Evolutionary conservation across 2,888 invertebrate species (phyloP), one percentile per base, ranked within the genome.

Genomic region (Mantis religiosa): DNA sequence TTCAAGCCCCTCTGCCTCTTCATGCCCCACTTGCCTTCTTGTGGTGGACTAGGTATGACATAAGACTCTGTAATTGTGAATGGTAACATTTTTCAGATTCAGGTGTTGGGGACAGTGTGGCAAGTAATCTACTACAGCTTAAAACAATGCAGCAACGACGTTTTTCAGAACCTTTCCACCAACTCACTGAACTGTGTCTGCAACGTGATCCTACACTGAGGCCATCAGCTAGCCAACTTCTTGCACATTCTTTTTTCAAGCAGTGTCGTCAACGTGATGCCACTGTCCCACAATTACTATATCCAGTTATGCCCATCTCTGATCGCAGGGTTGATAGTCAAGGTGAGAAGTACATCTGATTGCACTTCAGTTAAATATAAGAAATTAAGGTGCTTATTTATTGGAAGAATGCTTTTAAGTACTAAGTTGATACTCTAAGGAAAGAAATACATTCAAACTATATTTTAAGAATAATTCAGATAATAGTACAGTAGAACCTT

Each of bases 211-310:
- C 97, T 0, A 93, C 94, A n/a, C 94, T 95, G 92, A 94, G 97
- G 87, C 97, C 97, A 86, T 94, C 95, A 9, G 95, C 97, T 3
- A 93, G 94, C 0, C 96, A 97, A 92, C 93, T 98, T 86, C 93
- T 97, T 90, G 94, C 94, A 87, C 97, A 98, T 92, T 94, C 95
- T 90, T 96, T 97, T 94, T 96, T 98, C 92, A 97, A 97, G 93
- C 96, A 96, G 92, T 94, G 95, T 91, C 94, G 95, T 89, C 95
- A 94, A 92, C 94, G 94, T 54, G 94, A 95, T 91, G 82, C 85
- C 28, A 94, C 94, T 91, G 92, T 97, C 90, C 95, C 96, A 1
- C 95, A 95, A 87, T 94, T 97, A 90, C 94, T 97, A 34, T 95
- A 95, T 87, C 95, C 96, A 84, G 96, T 96, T n/a, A 94, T 95